Evolutionary conservation across 2,113 vertebrate species (phyloP).

Genomic region (Psittacula cyanocephala): DNA sequence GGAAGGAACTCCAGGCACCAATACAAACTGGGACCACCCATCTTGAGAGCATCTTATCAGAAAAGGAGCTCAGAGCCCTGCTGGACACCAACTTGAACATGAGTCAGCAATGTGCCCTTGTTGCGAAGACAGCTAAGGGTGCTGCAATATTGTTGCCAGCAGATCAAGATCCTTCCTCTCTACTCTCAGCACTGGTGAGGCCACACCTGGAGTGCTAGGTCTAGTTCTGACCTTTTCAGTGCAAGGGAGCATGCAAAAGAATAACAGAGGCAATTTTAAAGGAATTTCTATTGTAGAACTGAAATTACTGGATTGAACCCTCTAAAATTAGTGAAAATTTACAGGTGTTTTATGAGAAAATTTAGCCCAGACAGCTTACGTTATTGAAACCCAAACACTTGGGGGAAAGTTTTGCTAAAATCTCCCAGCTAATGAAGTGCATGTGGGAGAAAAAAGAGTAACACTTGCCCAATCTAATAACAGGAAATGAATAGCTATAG

Average conservation of each 20-base stretch:
- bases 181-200: neutral
- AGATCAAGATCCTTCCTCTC: neutral
- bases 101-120: neutral
- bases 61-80: fast-evolving
- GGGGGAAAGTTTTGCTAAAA: neutral
- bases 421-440: neutral
- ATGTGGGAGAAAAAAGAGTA: neutral
- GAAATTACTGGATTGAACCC: neutral
- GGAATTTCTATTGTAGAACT: neutral
- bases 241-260: neutral
- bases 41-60: neutral
- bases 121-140: neutral
- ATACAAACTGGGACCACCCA: neutral
- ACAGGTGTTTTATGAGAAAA: neutral
- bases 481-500: neutral
- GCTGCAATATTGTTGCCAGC: neutral
- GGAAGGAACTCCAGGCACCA: fast-evolving
- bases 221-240: neutral
- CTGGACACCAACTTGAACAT: neutral
- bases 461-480: neutral
- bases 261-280: neutral
- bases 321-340: neutral
- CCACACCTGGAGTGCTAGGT: neutral
- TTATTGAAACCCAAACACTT: neutral
- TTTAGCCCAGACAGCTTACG: neutral